A percentile compares a stretch with the other conserved stretches of the same genome.
These are phyloP conservation scores for Pelecanus crispus DNA, from an alignment of 2,113 vertebrate species.

Conservation along the genomic window DNA sequence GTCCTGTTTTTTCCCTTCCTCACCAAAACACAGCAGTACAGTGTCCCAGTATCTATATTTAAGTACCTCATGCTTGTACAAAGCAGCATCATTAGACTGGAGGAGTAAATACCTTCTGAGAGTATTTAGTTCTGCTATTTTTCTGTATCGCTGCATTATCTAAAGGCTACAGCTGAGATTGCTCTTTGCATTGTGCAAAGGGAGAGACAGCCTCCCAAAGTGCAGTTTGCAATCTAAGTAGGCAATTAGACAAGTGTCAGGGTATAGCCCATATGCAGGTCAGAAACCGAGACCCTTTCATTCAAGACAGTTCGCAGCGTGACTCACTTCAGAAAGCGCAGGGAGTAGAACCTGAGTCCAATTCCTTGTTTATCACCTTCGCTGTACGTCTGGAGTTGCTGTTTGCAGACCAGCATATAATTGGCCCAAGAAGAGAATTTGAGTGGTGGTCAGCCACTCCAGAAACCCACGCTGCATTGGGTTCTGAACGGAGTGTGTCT, in stretches of 20 bases:
- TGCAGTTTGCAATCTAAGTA: background rate
- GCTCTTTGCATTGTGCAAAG: background rate
- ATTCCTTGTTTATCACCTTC: background rate
- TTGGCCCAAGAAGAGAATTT: background rate
- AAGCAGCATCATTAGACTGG: background rate
- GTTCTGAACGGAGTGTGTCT: background rate
- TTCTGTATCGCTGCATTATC: background rate
- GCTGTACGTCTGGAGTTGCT: background rate
- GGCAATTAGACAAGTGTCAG: background rate
- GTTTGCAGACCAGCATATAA: background rate
- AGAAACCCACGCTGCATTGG: accelerated
- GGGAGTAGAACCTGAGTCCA: background rate
- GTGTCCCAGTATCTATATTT: background rate
- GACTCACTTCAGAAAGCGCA: background rate
- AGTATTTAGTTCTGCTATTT: background rate
- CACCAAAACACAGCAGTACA: background rate
- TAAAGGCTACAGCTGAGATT: background rate
- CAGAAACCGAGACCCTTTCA: background rate
- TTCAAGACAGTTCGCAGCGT: background rate
- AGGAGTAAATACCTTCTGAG: background rate
- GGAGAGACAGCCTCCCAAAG: background rate
- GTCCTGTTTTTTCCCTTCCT: background rate
- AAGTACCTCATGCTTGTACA: accelerated
- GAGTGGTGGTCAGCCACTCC: background rate
- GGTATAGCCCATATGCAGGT: background rate